Evolutionary conservation across 2,113 vertebrate species (phyloP).

Genomic region (Ammospiza nelsoni): DNA sequence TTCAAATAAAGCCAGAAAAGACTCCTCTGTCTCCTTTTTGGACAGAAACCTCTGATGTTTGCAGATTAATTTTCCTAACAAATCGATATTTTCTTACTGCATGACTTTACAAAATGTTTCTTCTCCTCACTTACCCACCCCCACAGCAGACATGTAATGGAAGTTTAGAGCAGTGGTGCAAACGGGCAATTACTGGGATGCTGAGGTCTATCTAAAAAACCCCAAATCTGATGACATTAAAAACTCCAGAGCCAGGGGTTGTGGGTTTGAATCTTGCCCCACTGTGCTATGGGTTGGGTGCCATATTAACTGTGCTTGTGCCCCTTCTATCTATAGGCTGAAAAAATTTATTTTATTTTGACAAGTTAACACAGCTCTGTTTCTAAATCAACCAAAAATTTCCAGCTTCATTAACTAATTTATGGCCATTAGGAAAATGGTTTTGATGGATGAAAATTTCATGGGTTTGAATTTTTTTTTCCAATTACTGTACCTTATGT

Average conservation of each 20-base stretch:
- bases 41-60: too few species aligned
- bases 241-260: neutral
- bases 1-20: too few species aligned
- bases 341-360: neutral
- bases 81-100: conserved; percentile 12
- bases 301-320: neutral
- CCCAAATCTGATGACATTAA: neutral
- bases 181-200: neutral
- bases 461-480: neutral
- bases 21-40: too few species aligned
- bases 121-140: neutral
- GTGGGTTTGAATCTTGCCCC: neutral
- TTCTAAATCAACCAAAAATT: neutral
- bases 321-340: neutral
- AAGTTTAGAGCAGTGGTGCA: neutral
- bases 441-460: neutral
- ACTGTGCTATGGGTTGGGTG: rapidly evolving
- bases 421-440: neutral
- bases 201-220: neutral
- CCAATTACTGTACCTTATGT: neutral
- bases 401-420: neutral
- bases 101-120: neutral
- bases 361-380: neutral
- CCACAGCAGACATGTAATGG: neutral
- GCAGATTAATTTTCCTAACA: too few species aligned